These are phyloP conservation scores for Rotaria macrura DNA, from an alignment of 2,888 invertebrate species.

Conservation along the genomic window DNA sequence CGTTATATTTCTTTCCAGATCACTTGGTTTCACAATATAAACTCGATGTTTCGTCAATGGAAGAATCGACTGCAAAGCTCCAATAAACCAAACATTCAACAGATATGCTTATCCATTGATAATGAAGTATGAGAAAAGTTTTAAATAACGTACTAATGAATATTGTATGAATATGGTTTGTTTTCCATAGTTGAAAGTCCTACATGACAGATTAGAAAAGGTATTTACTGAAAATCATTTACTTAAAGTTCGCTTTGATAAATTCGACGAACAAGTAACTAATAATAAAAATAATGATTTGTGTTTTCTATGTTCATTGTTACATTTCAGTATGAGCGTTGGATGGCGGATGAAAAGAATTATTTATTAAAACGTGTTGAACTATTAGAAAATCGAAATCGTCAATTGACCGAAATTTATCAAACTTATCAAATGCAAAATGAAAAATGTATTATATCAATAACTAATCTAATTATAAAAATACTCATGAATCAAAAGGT, in stretches of 20 bases:
- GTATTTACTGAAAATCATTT: neutral
- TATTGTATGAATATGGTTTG: neutral
- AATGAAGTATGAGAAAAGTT: neutral
- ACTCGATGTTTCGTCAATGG: neutral
- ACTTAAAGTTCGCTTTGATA: neutral
- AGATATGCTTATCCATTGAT: neutral
- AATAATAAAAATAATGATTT: neutral
- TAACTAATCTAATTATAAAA: neutral
- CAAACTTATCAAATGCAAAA: neutral
- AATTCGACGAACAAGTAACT: neutral
- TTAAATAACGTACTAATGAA: neutral
- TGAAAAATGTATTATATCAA: conserved; percentile 5
- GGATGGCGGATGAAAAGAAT: neutral
- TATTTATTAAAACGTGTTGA: neutral
- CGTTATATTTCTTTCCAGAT: neutral
- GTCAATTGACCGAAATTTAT: neutral
- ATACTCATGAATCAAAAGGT: neutral
- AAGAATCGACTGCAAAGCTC: neutral
- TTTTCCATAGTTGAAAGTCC: neutral
- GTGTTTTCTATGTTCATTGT: neutral
- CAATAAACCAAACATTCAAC: neutral
- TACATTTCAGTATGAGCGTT: neutral
- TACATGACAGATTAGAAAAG: neutral
- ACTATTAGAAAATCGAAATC: neutral
- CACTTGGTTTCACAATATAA: neutral